Conservation (phyloP, 2,888 invertebrate genomes). For the Pecten maximus region DNA sequence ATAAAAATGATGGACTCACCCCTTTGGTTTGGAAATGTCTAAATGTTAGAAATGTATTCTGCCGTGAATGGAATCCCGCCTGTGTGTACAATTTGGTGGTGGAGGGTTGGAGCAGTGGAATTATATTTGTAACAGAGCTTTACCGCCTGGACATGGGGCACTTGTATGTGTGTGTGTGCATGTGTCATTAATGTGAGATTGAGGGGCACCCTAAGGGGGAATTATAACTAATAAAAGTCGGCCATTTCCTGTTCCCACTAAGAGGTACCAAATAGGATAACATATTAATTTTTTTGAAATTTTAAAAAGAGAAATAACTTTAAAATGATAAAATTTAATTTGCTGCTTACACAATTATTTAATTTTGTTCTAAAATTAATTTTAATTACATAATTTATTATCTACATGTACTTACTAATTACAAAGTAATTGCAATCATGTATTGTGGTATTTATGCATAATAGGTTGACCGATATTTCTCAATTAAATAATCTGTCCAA, state of each 20-base stretch:
- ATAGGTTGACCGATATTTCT: too few species aligned
- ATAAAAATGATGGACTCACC: constrained; percentile 16
- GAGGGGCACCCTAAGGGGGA: neutral
- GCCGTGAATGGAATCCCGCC: neutral
- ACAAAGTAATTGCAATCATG: too few species aligned
- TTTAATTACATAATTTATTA: too few species aligned
- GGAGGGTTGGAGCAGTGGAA: neutral
- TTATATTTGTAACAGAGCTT: neutral
- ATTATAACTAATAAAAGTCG: neutral
- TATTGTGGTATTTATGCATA: too few species aligned
- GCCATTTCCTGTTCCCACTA: neutral
- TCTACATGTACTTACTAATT: too few species aligned
- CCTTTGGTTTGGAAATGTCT: constrained; percentile 13
- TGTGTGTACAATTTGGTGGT: constrained; percentile 1
- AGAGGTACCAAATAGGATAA: neutral
- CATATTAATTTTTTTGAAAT: too few species aligned
- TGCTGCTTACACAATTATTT: too few species aligned
- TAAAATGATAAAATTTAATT: too few species aligned
- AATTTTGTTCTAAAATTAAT: too few species aligned
- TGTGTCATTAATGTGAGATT: constrained; percentile 21
- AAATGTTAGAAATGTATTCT: neutral
- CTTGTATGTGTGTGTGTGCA: constrained; percentile 31
- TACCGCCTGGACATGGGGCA: constrained; percentile 22
- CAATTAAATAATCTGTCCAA: neutral
- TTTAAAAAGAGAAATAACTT: too few species aligned